A percentile compares a stretch with the other conserved stretches of the same genome.
These are phyloP conservation scores for Machaerirhynchus nigripectus DNA, from an alignment of 2,113 vertebrate species.

Conservation along the genomic window DNA sequence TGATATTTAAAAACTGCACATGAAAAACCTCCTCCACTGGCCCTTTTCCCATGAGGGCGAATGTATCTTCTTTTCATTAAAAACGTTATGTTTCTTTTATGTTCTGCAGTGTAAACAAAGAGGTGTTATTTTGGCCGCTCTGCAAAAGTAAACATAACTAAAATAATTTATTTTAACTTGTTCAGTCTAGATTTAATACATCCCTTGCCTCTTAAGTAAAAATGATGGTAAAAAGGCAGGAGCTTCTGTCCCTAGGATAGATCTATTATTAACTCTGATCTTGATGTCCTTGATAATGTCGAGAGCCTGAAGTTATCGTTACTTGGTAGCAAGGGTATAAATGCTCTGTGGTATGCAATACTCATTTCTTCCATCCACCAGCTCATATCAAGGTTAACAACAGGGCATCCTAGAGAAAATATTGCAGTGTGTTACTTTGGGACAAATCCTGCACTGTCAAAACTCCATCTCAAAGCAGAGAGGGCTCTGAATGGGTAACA, in stretches of 20 bases:
- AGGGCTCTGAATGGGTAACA: not conserved
- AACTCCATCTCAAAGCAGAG: not conserved
- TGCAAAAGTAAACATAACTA: not conserved
- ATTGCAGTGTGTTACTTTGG: not conserved
- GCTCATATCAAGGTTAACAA: not conserved
- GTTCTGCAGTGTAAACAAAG: not conserved
- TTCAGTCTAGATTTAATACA: not conserved
- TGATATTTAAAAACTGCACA: not conserved
- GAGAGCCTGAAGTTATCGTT: not conserved
- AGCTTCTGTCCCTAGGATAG: not conserved
- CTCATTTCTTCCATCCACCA: not conserved
- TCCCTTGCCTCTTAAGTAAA: not conserved
- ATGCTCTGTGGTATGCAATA: not conserved
- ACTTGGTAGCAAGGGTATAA: not conserved
- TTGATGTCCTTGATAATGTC: not conserved
- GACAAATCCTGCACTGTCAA: not conserved
- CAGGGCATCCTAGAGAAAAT: not conserved
- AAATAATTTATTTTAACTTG: not conserved
- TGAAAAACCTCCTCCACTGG: not conserved
- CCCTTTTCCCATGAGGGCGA: not conserved
- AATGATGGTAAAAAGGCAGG: not conserved
- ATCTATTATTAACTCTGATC: conserved; percentile 16
- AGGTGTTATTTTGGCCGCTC: not conserved
- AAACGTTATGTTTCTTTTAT: not conserved
- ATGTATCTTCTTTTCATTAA: not conserved